Conservation (phyloP, 2,888 invertebrate species). For the Brachyptera putata region DNA sequence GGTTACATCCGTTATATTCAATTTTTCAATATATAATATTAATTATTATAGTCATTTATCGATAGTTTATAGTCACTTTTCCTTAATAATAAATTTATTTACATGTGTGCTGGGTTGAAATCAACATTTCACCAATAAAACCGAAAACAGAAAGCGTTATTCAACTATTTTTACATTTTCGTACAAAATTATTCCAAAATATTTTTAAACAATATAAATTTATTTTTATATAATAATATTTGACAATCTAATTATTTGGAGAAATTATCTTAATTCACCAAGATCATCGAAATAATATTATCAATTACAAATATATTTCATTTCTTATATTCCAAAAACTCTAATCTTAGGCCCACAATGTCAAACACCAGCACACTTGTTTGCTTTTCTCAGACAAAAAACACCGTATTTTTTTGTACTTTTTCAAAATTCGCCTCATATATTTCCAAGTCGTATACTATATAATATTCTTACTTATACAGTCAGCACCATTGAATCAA, state of each 20-base stretch:
- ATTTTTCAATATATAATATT: constrained; percentile 12
- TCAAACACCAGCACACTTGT: constrained; percentile 27
- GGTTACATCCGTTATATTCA: background rate
- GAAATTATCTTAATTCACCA: background rate
- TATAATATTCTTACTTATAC: constrained; percentile 11
- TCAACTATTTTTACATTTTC: constrained; percentile 14
- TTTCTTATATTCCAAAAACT: constrained; percentile 9
- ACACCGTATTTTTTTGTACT: constrained; percentile 19
- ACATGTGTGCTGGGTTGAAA: constrained; percentile 25
- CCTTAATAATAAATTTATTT: constrained; percentile 21
- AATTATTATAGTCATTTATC: constrained; percentile 18
- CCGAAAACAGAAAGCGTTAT: constrained; percentile 1
- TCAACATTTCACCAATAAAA: constrained; percentile 8
- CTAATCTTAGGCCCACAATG: constrained; percentile 9
- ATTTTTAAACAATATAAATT: constrained; percentile 20
- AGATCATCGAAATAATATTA: background rate
- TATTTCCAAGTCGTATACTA: constrained; percentile 2
- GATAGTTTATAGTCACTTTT: constrained; percentile 24
- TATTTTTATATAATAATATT: constrained; percentile 8
- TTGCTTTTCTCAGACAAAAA: constrained; percentile 1
- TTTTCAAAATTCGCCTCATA: background rate
- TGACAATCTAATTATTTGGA: background rate
- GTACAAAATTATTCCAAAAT: constrained; percentile 23
- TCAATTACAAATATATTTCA: constrained; percentile 5
- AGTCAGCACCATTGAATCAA: constrained; percentile 25